These are phyloP conservation scores for Lacanobia wlatinum DNA, from an alignment of 2,888 invertebrate species.

Conservation along the genomic window DNA sequence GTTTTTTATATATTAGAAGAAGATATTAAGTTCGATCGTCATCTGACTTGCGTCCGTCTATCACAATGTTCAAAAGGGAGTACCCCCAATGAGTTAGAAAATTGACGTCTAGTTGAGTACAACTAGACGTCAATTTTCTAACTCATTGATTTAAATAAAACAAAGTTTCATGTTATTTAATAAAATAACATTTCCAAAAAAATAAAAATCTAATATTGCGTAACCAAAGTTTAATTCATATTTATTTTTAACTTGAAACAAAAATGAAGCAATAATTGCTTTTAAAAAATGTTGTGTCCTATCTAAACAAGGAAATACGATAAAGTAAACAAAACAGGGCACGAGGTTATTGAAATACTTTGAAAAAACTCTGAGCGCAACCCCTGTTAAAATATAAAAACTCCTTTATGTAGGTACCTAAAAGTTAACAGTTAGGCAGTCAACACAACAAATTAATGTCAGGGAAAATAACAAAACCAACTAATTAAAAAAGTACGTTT, in stretches of 20 bases:
- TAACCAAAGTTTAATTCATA: not conserved
- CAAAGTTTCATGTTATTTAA: not conserved
- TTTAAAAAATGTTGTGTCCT: conserved; percentile 18
- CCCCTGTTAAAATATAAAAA: conserved; percentile 11
- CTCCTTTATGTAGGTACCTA: not conserved
- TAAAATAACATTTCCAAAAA: not conserved
- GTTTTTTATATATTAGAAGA: too few relatives aligned
- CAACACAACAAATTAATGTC: conserved; percentile 9
- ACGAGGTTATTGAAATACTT: conserved; percentile 24
- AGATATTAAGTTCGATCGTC: too few relatives aligned
- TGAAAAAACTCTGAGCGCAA: conserved; percentile 2
- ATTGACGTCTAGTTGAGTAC: too few relatives aligned
- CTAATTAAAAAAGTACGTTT: too few relatives aligned
- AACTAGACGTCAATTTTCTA: not conserved
- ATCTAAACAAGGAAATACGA: conserved; percentile 27
- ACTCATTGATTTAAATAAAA: not conserved
- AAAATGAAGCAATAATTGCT: not conserved
- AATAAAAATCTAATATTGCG: not conserved
- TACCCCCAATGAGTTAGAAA: too few relatives aligned
- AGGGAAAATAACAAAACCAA: not conserved
- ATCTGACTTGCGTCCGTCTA: too few relatives aligned
- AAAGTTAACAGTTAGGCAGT: conserved; percentile 2
- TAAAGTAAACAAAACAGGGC: conserved; percentile 33
- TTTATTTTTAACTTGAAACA: not conserved
- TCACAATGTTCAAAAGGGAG: too few relatives aligned